Base-by-base conservation (phyloP, 2,113 vertebrate genomes). In the Leptocoma aspasia region DNA sequence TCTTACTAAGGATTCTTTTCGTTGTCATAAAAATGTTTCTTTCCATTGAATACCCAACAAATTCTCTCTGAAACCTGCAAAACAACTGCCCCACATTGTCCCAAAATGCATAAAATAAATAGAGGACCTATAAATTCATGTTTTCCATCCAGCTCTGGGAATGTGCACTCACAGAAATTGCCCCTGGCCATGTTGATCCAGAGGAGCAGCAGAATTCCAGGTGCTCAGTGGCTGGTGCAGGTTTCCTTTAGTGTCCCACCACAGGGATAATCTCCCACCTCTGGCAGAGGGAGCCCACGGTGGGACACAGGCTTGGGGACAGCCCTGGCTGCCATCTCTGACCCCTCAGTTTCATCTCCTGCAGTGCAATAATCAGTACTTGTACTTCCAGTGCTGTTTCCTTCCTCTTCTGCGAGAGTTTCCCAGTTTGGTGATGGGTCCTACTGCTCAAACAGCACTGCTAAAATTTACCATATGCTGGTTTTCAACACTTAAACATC, bases 401-500 rank as follows among this genome's bases (percentile, higher is more conserved):
- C 49, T 33, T 59, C 68, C 45, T 87, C 24, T 61, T 60, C 64
- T 79, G 77, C 41, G 60, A 89, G 85, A 64, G 41, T 35, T 79
- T 86, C 61, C 76, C 53, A 19, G 41, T 84, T 52, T 50, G 80
- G 23, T 79, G 86, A 41, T 76, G 73, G 73, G 61, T 57, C 63
- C 44, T 56, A n/a, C 60, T 94, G 79, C 86, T 93, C 42, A 23
- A 83, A 22, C 73, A 45, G 76, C 65, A 2, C 41, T 78, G 93
- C 69, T 86, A 60, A 90, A 94, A 93, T 80, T 61, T 60, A 71
- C 85, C 92, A 79, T 92, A 72, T 94, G 95, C 65, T 91, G 88
- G 72, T 86, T 97, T 96, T 96, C 83, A 95, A 31, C 93, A 90
- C 68, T 93, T 75, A 54, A 96, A 96, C 64, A 83, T 92, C 82